phyloP scores from a whole-genome alignment of 2,888 invertebrate genomes.

The Drosophila mercatorum region DNA sequence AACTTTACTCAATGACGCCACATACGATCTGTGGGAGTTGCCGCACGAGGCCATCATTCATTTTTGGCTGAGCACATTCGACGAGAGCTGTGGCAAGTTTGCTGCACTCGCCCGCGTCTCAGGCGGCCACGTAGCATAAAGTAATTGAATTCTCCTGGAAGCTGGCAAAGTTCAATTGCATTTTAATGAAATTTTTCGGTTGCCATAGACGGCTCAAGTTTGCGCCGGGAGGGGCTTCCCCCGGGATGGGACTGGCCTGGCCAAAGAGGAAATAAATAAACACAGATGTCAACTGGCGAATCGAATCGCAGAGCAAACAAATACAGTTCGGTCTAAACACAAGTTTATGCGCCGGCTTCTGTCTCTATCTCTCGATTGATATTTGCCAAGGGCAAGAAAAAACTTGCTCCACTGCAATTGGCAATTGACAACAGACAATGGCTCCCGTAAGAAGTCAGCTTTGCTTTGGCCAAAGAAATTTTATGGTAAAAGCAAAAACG shows the following conservation, averaged over 20 bases:
- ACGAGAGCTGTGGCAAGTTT: constrained; percentile 29
- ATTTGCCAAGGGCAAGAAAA: constrained; percentile 16
- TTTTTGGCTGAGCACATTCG: constrained; percentile 5
- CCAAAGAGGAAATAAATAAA: constrained; percentile 38
- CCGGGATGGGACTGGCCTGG: background rate
- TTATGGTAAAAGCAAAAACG: constrained; percentile 5
- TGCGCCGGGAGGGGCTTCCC: background rate
- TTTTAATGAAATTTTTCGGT: constrained; percentile 60
- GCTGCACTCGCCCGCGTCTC: constrained; percentile 16
- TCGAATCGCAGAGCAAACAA: constrained; percentile 25
- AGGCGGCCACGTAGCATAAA: constrained; percentile 38
- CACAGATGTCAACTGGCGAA: constrained; percentile 33
- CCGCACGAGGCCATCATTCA: constrained; percentile 26
- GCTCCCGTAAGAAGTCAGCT: background rate
- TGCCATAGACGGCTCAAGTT: constrained; percentile 23
- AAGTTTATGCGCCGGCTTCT: constrained; percentile 16
- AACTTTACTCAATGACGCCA: constrained; percentile 19
- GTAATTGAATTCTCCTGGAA: constrained; percentile 58
- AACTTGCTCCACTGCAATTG: constrained; percentile 5
- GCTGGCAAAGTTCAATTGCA: constrained; percentile 63
- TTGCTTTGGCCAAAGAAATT: constrained; percentile 4
- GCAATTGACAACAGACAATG: constrained; percentile 8
- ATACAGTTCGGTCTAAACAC: constrained; percentile 15
- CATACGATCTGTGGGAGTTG: constrained; percentile 11
- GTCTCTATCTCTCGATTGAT: constrained; percentile 12